phyloP scores from a whole-genome alignment of 1,140 invertebrate species.

The Batillaria attramentaria region DNA sequence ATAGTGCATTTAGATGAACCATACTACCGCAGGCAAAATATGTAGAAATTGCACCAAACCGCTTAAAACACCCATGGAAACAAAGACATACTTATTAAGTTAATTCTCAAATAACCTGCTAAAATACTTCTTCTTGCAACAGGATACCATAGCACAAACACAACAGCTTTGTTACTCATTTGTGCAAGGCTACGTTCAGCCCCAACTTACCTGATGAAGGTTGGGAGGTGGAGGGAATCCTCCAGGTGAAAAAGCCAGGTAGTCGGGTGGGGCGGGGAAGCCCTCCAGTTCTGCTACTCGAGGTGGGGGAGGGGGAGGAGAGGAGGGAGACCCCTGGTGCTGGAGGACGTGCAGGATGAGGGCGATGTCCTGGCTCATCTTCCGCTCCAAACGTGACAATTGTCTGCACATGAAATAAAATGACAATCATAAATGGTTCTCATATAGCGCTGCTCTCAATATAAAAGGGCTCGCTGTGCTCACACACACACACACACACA shows the following conservation, averaged over 20 bases:
- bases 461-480: background rate
- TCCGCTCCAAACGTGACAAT: conserved; percentile 64
- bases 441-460: background rate
- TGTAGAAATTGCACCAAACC: background rate
- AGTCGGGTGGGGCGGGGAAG: conserved; percentile 42
- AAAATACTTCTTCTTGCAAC: no score
- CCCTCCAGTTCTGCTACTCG: conserved; percentile 36
- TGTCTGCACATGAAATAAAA: conserved; percentile 50
- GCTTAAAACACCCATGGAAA: background rate
- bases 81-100: background rate
- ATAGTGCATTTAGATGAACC: no score
- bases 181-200: background rate
- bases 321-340: conserved; percentile 41
- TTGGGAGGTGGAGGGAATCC: conserved; percentile 44
- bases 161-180: background rate
- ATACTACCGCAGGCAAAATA: no score
- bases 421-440: background rate
- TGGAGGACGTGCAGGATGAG: conserved; percentile 65
- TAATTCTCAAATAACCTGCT: no score
- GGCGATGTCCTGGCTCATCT: conserved; percentile 67
- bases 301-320: conserved; percentile 34
- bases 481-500: background rate
- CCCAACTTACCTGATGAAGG: conserved; percentile 22
- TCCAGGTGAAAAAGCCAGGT: conserved; percentile 35
- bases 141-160: no score